Evolutionary conservation across 2,797 vertebrate genomes (phyloP).

Genomic region (Phaenicophaeus curvirostris): DNA sequence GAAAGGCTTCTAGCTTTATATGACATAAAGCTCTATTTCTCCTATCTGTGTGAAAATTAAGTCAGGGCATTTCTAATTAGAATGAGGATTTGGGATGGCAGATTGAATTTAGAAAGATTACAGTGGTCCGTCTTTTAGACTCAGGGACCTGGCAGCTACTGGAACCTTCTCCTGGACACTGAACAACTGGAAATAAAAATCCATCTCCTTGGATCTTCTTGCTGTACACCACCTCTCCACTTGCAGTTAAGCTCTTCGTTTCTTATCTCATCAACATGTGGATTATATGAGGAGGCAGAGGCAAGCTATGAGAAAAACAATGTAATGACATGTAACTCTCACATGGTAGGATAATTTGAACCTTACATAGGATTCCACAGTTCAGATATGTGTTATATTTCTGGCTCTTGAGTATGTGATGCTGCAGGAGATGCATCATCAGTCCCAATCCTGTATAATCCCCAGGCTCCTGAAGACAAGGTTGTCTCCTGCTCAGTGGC

Average conservation of each 20-base stretch:
- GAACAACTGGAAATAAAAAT: neutral
- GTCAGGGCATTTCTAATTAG: neutral
- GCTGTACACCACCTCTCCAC: neutral
- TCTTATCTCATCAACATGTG: neutral
- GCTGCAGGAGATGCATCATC: neutral
- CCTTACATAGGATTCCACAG: neutral
- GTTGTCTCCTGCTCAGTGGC: neutral
- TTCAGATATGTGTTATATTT: neutral
- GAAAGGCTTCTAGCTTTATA: neutral
- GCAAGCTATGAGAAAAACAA: neutral
- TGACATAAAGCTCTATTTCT: slow-evolving; percentile 5
- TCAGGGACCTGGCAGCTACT: neutral
- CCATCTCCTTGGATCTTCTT: neutral
- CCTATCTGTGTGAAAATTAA: slow-evolving; percentile 22
- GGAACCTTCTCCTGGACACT: neutral
- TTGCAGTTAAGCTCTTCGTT: neutral
- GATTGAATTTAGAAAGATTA: neutral
- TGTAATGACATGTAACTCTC: neutral
- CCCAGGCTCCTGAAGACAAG: neutral
- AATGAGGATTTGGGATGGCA: neutral
- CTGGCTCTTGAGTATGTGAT: neutral
- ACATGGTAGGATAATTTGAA: neutral
- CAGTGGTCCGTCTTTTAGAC: neutral
- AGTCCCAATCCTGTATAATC: neutral
- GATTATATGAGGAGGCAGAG: neutral